Base-by-base conservation (phyloP, 2,888 invertebrate genomes). In the Acanthosepion pharaonis region DNA sequence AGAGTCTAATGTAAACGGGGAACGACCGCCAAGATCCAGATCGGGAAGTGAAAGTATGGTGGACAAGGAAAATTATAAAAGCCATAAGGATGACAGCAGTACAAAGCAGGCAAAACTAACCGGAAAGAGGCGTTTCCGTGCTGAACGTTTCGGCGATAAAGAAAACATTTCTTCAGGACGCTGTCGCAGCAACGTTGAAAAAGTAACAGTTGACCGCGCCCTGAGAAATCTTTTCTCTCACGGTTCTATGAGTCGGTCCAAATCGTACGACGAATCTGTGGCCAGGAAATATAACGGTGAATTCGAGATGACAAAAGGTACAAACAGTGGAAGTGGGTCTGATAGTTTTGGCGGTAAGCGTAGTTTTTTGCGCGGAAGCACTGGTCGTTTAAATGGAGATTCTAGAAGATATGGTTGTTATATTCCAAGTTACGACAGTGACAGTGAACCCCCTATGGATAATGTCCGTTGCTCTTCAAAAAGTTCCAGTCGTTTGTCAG, bases 241-340 rank as follows among this genome's bases (percentile, higher is more conserved):
- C 94, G 96, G 96, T 48, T 96, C 95, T 91, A 96, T 96, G 96
- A 97, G 96, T 64, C 95, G 96, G 92, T 97, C 97, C 18, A 97
- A 97, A 95, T 96, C 96, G 2, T 96, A 96, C 94, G 97, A 97
- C 94, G 97, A 97, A 95, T 96, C 96, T 92, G 97, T 96, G 48
- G 96, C 96, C 49, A 95, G 96, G 23, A 96, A 96, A 94, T 96
- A 96, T 33, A 95, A 95, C n/a, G 95, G 92, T n/a, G 96, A 96
- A 91, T 95, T 94, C 93, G 95, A 94, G 4, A 92, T 95, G n/a
- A 94, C 93, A 42, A 94, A 94, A 51, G 94, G 94, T 91, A 91
- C 95, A 15, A 95, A 95, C 93, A 95, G 95, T 91, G 95, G 95
- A 42, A 95, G 95, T 91, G 95, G 95, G 15, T 95, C 95, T 23